Evolutionary conservation across 2,113 vertebrate species (phyloP), one percentile per base, ranked within the genome.

Genomic region (Crocuta crocuta): DNA sequence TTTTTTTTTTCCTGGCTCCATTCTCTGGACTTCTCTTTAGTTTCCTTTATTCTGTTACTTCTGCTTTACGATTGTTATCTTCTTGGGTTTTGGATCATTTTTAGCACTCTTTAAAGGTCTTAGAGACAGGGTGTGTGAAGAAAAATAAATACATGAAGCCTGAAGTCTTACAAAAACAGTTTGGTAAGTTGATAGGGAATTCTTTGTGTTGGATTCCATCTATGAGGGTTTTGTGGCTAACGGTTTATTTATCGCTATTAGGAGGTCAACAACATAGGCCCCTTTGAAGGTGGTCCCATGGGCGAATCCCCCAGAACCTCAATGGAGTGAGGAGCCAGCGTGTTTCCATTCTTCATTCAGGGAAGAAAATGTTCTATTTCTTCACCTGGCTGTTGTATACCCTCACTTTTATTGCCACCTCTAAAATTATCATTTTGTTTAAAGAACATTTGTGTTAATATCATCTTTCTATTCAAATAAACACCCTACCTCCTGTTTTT

Each of bases 111-210:
- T 97, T 86, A 95, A 78, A 97, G 91, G 74, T 92, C 82, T 85
- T n/a, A 71, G 61, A 43, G 91, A 97, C 88, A 97, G 97, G 96
- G 98, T 74, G 94, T 97, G 94, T 89, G 80, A 97, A 94, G 95
- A 94, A 96, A 97, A 97, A 97, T 74, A 98, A 97, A 97, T 4
- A 95, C 80, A 76, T 35, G 76, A 66, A 96, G 90, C 66, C 55
- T 82, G 39, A n/a, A 85, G 87, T 55, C 91, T 94, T 98, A 89
- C 3, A 76, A 97, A 98, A 97, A 96, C 96, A 98, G 66, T 78
- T 86, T 61, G 73, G 90, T 93, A 93, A 92, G 79, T 83, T 53
- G 80, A 97, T 91, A 76, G 12, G 45, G 85, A 93, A 61, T 58
- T 31, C 48, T 79, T 95, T 94, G 93, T 96, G 97, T 96, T 91